These are phyloP conservation scores for Plectropomus leopardus DNA, from an alignment of 2,113 vertebrate genomes.

Conservation along the genomic window DNA sequence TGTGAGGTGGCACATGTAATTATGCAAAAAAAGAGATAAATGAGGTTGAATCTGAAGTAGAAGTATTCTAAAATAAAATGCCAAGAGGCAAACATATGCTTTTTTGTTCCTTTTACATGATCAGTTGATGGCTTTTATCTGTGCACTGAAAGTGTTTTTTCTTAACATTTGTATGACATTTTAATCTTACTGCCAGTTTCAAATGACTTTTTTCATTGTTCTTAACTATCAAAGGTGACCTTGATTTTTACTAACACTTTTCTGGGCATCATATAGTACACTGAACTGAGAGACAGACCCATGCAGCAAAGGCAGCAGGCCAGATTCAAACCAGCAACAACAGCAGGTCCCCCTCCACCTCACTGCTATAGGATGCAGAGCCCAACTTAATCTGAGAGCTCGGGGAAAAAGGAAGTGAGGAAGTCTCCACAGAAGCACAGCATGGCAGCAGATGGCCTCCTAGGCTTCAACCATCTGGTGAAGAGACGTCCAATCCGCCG, in stretches of 20 bases:
- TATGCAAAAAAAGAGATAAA: no score
- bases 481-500: constrained; percentile 68
- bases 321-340: constrained; percentile 57
- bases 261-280: constrained; percentile 27
- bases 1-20: no score
- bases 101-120: no score
- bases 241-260: constrained; percentile 23
- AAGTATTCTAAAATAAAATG: no score
- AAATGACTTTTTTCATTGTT: not conserved
- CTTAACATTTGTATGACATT: not conserved
- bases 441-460: constrained; percentile 80
- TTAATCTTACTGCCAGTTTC: not conserved
- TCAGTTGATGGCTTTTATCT: no score
- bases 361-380: constrained; percentile 24
- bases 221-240: constrained; percentile 14
- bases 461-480: constrained; percentile 80
- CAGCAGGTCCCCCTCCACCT: constrained; percentile 44
- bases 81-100: no score
- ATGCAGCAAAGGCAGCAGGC: constrained; percentile 26
- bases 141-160: no score
- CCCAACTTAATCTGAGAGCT: constrained; percentile 58
- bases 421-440: constrained; percentile 71
- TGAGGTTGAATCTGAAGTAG: no score
- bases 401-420: constrained; percentile 67
- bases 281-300: constrained; percentile 14